These are phyloP conservation scores for Paracanthobrama guichenoti DNA, from an alignment of 2,113 vertebrate genomes.

Conservation along the genomic window DNA sequence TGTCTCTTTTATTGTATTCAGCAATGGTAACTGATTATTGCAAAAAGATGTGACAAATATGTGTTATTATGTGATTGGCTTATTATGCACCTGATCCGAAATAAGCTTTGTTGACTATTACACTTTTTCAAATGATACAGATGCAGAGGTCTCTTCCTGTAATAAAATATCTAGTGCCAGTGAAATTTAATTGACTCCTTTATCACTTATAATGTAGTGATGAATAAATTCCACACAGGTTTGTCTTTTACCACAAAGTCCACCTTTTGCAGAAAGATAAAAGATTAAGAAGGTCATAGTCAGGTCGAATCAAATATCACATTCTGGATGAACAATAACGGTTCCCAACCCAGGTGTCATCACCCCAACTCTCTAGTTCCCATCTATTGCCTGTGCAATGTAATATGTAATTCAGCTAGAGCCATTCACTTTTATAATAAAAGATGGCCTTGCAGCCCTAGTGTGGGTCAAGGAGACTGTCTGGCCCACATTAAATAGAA, in stretches of 20 bases:
- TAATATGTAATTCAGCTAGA: constrained; percentile 27
- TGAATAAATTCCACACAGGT: background rate
- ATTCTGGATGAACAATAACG: constrained; percentile 11
- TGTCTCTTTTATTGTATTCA: background rate
- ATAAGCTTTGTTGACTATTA: background rate
- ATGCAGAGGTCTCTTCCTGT: background rate
- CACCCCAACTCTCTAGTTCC: constrained; percentile 7
- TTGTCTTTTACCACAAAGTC: background rate
- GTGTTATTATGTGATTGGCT: background rate
- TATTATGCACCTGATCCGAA: background rate
- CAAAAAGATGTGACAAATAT: background rate
- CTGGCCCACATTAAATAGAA: constrained; percentile 22
- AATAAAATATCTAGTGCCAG: background rate
- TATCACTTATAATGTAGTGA: background rate
- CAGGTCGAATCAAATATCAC: constrained; percentile 18
- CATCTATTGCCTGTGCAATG: constrained; percentile 7
- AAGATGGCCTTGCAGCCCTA: background rate
- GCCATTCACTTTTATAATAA: constrained; percentile 24
- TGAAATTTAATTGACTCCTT: background rate
- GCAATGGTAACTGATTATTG: background rate
- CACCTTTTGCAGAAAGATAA: background rate
- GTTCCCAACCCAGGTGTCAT: background rate
- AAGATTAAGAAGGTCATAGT: background rate
- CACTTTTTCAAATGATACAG: background rate
- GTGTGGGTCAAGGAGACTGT: constrained; percentile 15